These are phyloP conservation scores for Stictonetta naevosa DNA, from an alignment of 2,113 vertebrate species.

Conservation along the genomic window DNA sequence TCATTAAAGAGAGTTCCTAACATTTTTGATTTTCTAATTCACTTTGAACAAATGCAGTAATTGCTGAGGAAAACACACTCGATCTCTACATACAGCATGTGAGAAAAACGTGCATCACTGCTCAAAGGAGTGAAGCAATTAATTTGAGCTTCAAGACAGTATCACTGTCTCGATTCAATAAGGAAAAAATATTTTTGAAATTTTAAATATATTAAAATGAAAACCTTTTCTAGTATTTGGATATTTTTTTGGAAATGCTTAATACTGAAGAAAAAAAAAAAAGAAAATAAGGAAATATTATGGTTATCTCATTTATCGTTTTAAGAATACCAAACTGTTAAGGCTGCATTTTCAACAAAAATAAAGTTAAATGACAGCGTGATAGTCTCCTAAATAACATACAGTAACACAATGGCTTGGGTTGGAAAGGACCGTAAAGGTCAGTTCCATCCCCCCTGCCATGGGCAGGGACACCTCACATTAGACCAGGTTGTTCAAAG, in stretches of 20 bases:
- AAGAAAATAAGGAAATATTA: neutral
- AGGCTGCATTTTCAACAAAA: neutral
- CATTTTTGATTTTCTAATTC: conserved; percentile 40
- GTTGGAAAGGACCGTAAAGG: no score
- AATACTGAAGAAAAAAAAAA: neutral
- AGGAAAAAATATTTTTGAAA: neutral
- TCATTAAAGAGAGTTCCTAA: conserved; percentile 32
- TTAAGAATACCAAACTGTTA: neutral
- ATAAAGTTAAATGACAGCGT: neutral
- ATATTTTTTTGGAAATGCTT: neutral
- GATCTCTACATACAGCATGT: neutral
- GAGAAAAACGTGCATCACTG: neutral
- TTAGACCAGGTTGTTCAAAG: no score
- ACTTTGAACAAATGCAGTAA: conserved; percentile 44
- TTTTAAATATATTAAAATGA: neutral
- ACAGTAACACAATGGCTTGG: no score
- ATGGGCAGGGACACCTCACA: no score
- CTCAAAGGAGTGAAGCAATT: conserved; percentile 3
- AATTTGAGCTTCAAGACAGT: neutral
- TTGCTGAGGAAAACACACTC: conserved; percentile 1
- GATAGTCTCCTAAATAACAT: neutral
- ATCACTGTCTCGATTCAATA: neutral
- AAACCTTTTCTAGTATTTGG: neutral
- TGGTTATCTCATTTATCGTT: neutral
- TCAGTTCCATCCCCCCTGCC: no score